phyloP scores from a whole-genome alignment of 2,797 vertebrate species.

The Molossus alvarezi region DNA sequence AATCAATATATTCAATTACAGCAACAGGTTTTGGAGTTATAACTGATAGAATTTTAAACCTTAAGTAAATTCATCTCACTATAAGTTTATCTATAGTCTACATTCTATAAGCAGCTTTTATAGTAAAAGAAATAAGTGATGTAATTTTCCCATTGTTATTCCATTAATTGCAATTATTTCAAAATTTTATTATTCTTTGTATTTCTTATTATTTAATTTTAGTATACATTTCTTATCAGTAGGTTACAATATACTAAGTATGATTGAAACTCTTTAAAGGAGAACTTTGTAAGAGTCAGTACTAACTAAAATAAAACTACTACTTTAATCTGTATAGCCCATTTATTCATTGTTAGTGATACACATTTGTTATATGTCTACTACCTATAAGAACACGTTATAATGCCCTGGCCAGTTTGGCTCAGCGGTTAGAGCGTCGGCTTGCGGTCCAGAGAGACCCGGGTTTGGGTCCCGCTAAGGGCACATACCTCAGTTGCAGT shows the following conservation, averaged over 20 bases:
- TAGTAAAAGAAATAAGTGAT: not conserved
- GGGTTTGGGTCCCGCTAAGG: too few relatives aligned
- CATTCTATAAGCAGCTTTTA: not conserved
- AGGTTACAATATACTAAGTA: not conserved
- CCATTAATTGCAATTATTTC: constrained; percentile 60
- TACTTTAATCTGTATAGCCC: not conserved
- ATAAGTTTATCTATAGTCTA: not conserved
- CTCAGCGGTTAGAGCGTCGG: too few relatives aligned
- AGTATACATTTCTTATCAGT: not conserved
- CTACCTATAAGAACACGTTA: not conserved
- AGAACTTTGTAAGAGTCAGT: not conserved
- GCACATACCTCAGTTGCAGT: too few relatives aligned
- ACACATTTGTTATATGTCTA: not conserved
- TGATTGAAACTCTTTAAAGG: not conserved
- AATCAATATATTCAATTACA: not conserved
- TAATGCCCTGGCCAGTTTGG: not conserved
- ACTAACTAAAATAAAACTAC: constrained; percentile 41
- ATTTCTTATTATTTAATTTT: constrained; percentile 31
- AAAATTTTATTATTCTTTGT: constrained; percentile 23
- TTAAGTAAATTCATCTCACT: not conserved
- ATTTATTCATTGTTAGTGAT: not conserved
- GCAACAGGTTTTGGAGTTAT: constrained; percentile 11
- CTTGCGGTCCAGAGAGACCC: too few relatives aligned
- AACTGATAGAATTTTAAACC: constrained; percentile 13
- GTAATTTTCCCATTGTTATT: constrained; percentile 25